Conservation (phyloP, 2,888 invertebrate species). For the Dioctria rufipes region DNA sequence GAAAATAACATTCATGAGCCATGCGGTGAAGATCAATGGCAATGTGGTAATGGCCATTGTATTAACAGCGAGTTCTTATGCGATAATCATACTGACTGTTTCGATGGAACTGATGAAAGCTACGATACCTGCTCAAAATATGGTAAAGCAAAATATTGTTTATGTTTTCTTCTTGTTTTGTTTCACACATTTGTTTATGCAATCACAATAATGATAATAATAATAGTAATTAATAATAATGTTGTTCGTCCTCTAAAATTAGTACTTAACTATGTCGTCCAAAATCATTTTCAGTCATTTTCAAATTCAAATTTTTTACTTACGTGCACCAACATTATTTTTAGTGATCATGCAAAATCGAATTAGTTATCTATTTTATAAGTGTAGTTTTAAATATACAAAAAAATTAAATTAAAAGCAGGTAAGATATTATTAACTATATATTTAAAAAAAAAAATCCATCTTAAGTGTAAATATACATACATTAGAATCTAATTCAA, state of each 20-base stretch:
- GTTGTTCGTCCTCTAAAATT: neutral
- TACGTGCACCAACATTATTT: constrained; percentile 31
- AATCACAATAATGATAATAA: too few species aligned
- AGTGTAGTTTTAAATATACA: constrained; percentile 3
- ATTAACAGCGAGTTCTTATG: constrained; percentile 75
- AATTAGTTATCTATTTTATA: constrained; percentile 9
- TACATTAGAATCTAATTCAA: too few species aligned
- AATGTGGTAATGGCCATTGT: constrained; percentile 78
- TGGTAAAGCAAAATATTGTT: constrained; percentile 63
- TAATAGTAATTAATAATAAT: constrained; percentile 15
- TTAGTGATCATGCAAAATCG: constrained; percentile 51
- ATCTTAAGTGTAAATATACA: neutral
- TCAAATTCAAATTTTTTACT: neutral
- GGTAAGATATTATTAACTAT: constrained; percentile 25
- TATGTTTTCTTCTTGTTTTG: constrained; percentile 53
- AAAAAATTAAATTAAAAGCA: neutral
- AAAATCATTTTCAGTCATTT: constrained; percentile 21
- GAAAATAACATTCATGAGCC: constrained; percentile 53
- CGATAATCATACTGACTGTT: constrained; percentile 75
- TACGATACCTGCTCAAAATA: constrained; percentile 64
- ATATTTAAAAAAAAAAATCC: neutral
- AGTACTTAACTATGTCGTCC: neutral
- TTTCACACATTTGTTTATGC: neutral
- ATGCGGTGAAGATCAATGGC: constrained; percentile 72
- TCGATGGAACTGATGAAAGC: constrained; percentile 76